Percentiles rank a stretch among this genome's conserved stretches.
Evolutionary conservation across 2,888 invertebrate genomes (phyloP).

Genomic region (Operophtera brumata): DNA sequence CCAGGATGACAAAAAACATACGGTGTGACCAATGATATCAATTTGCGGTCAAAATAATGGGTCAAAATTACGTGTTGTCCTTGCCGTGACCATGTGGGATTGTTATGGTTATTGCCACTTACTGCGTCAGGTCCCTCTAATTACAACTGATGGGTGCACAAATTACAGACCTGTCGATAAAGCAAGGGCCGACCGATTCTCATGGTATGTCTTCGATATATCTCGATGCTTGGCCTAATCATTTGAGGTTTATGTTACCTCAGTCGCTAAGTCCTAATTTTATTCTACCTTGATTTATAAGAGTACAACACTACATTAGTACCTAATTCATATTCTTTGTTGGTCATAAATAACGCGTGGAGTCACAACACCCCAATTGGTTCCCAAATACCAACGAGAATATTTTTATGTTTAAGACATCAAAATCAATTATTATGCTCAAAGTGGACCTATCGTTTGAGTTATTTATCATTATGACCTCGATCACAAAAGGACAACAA

Average conservation of each 20-base stretch:
- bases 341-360: conserved; percentile 29
- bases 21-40: conserved; percentile 55
- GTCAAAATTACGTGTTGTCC: conserved; percentile 74
- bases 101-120: conserved; percentile 60
- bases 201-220: conserved; percentile 45
- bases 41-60: conserved; percentile 75
- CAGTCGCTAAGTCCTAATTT: background rate
- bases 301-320: background rate
- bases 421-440: conserved; percentile 78
- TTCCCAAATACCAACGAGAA: conserved; percentile 53
- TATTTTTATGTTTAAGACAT: conserved; percentile 76
- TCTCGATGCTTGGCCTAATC: conserved; percentile 47
- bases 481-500: conserved; percentile 75
- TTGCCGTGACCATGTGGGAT: conserved; percentile 68
- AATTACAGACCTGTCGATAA: conserved; percentile 68
- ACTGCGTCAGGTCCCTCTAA: conserved; percentile 65
- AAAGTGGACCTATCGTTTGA: conserved; percentile 72
- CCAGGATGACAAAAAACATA: conserved; percentile 18
- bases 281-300: background rate
- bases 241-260: conserved; percentile 27
- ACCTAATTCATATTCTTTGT: background rate
- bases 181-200: conserved; percentile 51
- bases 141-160: conserved; percentile 72
- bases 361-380: conserved; percentile 38
- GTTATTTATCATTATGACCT: conserved; percentile 79